phyloP scores from a whole-genome alignment of 2,888 invertebrate genomes.

The Caradrina kadenii region DNA sequence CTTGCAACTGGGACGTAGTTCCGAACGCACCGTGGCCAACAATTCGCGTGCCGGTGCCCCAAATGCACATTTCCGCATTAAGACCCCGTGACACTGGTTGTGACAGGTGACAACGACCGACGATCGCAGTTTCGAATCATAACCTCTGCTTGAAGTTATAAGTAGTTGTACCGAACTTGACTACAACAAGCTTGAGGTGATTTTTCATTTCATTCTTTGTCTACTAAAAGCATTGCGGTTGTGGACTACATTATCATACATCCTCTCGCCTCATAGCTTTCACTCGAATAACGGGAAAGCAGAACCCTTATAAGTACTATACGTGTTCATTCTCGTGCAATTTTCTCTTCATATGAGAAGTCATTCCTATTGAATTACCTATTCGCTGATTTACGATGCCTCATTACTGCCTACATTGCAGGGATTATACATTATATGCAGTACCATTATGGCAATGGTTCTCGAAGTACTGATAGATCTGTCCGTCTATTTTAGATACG shows the following conservation, averaged over 20 bases:
- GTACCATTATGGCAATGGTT: conserved; percentile 55
- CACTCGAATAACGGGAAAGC: conserved; percentile 67
- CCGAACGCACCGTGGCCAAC: conserved; percentile 75
- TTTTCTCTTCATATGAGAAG: conserved; percentile 61
- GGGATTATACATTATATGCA: conserved; percentile 59
- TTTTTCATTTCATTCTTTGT: conserved; percentile 22
- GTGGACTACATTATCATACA: conserved; percentile 67
- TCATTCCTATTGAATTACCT: conserved; percentile 58
- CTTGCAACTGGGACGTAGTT: conserved; percentile 77
- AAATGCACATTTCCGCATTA: conserved; percentile 83
- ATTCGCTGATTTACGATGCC: conserved; percentile 54
- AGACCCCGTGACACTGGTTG: conserved; percentile 64
- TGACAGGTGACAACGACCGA: conserved; percentile 49
- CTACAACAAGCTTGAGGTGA: not conserved
- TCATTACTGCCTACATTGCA: conserved; percentile 53
- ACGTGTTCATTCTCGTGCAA: conserved; percentile 34
- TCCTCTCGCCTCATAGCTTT: conserved; percentile 68
- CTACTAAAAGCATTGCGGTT: conserved; percentile 28
- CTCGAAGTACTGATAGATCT: conserved; percentile 56
- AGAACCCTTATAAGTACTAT: conserved; percentile 60
- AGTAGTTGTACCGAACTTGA: not conserved
- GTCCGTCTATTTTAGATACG: conserved; percentile 58
- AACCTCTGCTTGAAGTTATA: conserved; percentile 15
- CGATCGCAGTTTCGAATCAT: conserved; percentile 40
- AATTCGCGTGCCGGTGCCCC: conserved; percentile 80